A percentile compares a stretch with the other conserved stretches of the same genome.
These are phyloP conservation scores for Brachystomella parvula DNA, from an alignment of 1,140 invertebrate genomes.

Conservation along the genomic window DNA sequence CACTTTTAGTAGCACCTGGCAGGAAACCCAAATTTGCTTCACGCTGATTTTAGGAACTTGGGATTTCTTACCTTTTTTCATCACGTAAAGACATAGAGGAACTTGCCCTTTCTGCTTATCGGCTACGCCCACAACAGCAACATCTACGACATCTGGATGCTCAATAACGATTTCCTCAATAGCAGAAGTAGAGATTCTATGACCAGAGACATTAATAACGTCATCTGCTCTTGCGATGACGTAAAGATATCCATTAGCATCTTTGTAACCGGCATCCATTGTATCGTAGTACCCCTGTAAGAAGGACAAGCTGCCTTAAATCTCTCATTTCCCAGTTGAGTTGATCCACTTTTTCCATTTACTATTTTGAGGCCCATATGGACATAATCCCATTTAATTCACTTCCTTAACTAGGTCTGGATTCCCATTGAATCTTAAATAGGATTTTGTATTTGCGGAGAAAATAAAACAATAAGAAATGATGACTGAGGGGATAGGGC, in stretches of 20 bases:
- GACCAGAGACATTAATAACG: constrained; percentile 92
- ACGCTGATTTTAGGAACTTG: constrained; percentile 2
- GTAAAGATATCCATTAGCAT: constrained; percentile 74
- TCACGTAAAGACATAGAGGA: constrained; percentile 76
- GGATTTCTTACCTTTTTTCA: constrained; percentile 49
- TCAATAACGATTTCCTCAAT: constrained; percentile 79
- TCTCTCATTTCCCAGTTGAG: no score
- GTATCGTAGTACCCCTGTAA: constrained; percentile 87
- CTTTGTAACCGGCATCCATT: constrained; percentile 83
- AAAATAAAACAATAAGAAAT: no score
- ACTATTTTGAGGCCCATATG: no score
- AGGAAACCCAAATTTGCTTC: constrained; percentile 13
- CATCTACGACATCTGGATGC: constrained; percentile 71
- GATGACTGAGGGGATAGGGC: no score
- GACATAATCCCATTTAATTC: no score
- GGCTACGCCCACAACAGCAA: constrained; percentile 78
- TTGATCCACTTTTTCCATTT: no score
- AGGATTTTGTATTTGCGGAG: no score
- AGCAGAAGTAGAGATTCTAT: constrained; percentile 75
- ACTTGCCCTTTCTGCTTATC: constrained; percentile 82
- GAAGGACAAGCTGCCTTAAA: neutral
- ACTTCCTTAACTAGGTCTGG: no score
- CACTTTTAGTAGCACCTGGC: constrained; percentile 46
- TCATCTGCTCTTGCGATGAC: constrained; percentile 86
- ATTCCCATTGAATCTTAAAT: no score